Percentiles rank a stretch among this genome's conserved stretches.
Conservation (phyloP, 2,888 invertebrate species). For the Drosophila sordidapex region DNA sequence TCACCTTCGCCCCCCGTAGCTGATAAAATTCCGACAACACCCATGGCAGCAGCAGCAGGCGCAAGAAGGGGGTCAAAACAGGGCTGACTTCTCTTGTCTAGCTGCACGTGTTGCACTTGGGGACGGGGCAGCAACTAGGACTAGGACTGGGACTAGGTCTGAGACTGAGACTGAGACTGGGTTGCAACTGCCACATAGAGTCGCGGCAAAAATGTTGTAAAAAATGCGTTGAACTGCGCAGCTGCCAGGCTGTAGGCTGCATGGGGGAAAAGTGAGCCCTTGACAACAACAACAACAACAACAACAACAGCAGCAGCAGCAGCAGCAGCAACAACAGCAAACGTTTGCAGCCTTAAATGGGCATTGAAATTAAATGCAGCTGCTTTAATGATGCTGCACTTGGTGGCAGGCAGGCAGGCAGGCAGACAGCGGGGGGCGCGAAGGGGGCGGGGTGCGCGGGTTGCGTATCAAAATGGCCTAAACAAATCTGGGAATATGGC, state of each 20-base stretch:
- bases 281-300: conserved; percentile 48
- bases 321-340: conserved; percentile 10
- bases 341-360: conserved; percentile 70
- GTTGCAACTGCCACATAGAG: conserved; percentile 18
- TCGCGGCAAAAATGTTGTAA: conserved; percentile 79
- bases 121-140: conserved; percentile 8
- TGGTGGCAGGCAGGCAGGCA: conserved; percentile 18
- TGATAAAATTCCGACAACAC: neutral
- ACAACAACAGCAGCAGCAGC: neutral
- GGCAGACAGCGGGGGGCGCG: neutral
- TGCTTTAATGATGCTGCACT: conserved; percentile 70
- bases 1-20: neutral
- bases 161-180: conserved; percentile 11
- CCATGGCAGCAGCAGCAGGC: conserved; percentile 24
- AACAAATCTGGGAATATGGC: conserved; percentile 72
- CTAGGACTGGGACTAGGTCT: conserved; percentile 7
- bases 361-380: conserved; percentile 79
- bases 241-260: conserved; percentile 54
- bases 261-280: conserved; percentile 71
- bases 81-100: conserved; percentile 24
- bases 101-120: conserved; percentile 60
- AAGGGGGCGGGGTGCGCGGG: conserved; percentile 2
- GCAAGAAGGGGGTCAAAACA: conserved; percentile 45
- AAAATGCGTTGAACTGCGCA: conserved; percentile 70
- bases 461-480: conserved; percentile 60